A percentile compares a stretch with the other conserved stretches of the same genome.
phyloP scores from a whole-genome alignment of 2,113 vertebrate genomes.

The Pseudopodoces humilis region DNA sequence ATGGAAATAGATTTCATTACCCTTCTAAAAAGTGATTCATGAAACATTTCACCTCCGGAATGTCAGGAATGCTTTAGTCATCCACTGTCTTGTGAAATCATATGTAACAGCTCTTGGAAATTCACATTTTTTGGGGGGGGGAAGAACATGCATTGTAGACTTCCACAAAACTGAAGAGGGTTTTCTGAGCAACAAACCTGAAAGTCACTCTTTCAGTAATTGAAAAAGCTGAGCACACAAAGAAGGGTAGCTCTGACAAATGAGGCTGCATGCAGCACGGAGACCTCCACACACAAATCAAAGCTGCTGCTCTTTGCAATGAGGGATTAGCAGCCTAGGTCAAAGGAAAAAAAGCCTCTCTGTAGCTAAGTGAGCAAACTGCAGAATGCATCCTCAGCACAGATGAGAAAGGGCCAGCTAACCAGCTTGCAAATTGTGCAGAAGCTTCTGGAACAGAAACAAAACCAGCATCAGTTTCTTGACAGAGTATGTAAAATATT shows the following conservation, averaged over 20 bases:
- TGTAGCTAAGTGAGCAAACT: conserved; percentile 56
- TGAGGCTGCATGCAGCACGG: background rate
- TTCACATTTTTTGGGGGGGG: background rate
- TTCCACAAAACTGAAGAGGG: background rate
- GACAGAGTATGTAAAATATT: background rate
- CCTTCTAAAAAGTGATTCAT: background rate
- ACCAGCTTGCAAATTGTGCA: conserved; percentile 30
- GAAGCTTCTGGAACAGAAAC: conserved; percentile 47
- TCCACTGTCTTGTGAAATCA: background rate
- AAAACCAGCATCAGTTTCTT: conserved; percentile 3
- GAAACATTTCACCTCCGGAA: background rate
- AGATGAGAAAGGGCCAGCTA: conserved; percentile 25
- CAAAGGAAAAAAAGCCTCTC: conserved; percentile 55
- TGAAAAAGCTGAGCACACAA: conserved; percentile 15
- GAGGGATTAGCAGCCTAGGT: conserved; percentile 59
- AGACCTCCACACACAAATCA: conserved; percentile 46
- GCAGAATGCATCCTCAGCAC: conserved; percentile 62
- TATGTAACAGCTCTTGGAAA: background rate
- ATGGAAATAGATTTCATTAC: background rate
- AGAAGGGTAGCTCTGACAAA: background rate
- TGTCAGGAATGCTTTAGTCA: background rate
- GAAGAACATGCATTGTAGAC: background rate
- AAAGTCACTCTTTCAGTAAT: background rate
- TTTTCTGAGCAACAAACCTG: background rate
- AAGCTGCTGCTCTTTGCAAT: conserved; percentile 56